Percentiles rank a stretch among this genome's conserved stretches.
Evolutionary conservation across 2,797 vertebrate species (phyloP).

Genomic region (Sebastes steindachneri): DNA sequence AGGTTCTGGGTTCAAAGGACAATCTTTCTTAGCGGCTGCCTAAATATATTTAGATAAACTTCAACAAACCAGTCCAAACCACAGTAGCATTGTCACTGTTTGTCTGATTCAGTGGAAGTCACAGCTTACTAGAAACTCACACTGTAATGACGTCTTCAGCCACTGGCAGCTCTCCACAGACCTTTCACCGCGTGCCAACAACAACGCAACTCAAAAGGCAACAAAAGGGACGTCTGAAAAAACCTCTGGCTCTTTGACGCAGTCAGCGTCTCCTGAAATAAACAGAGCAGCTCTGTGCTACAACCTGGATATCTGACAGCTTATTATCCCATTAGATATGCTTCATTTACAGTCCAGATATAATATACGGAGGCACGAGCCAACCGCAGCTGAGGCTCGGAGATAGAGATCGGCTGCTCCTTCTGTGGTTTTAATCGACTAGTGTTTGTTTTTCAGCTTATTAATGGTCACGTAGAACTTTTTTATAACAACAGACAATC

Average conservation of each 20-base stretch:
- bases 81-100: background rate
- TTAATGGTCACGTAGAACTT: conserved; percentile 16
- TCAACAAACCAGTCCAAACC: conserved; percentile 14
- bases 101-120: conserved; percentile 49
- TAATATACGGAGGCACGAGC: conserved; percentile 40
- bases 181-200: conserved; percentile 62
- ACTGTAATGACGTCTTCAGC: conserved; percentile 64
- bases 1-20: too few relatives aligned
- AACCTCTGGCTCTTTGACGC: conserved; percentile 53
- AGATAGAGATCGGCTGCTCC: conserved; percentile 35
- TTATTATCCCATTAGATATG: conserved; percentile 60
- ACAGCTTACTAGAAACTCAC: conserved; percentile 51
- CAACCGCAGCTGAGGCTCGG: conserved; percentile 4
- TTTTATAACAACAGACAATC: conserved; percentile 18
- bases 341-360: conserved; percentile 64
- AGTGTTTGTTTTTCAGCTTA: conserved; percentile 28
- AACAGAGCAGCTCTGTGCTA: conserved; percentile 56
- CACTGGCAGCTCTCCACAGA: conserved; percentile 58
- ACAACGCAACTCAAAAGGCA: conserved; percentile 57
- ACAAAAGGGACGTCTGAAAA: conserved; percentile 54
- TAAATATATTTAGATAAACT: background rate
- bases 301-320: conserved; percentile 55
- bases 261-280: conserved; percentile 49
- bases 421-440: conserved; percentile 31
- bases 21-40: background rate